Evolutionary conservation across 2,888 invertebrate genomes (phyloP).

Genomic region (Conistra vaccinii): DNA sequence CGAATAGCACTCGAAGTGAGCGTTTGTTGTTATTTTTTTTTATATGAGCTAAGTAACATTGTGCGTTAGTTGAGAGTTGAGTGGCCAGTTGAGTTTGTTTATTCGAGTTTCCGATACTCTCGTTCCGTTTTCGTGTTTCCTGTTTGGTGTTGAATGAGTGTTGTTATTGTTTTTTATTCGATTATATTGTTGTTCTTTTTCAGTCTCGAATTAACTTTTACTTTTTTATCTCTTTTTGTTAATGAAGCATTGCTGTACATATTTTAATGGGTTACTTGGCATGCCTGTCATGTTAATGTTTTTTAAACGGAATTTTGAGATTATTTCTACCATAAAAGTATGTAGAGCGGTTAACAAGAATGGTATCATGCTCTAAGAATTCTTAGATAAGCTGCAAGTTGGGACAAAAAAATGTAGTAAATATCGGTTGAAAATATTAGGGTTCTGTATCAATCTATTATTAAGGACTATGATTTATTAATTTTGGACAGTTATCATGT

Average conservation of each 20-base stretch:
- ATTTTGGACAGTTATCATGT: no score
- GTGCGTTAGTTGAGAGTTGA: conserved; percentile 78
- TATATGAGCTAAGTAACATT: conserved; percentile 78
- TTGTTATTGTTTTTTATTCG: conserved; percentile 65
- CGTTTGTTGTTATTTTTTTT: conserved; percentile 80
- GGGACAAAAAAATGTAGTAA: conserved; percentile 28
- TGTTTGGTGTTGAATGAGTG: conserved; percentile 68
- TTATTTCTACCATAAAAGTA: conserved; percentile 58
- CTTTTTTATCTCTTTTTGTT: conserved; percentile 37
- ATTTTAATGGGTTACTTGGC: conserved; percentile 42
- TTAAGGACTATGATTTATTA: no score
- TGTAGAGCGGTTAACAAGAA: conserved; percentile 56
- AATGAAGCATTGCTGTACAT: conserved; percentile 23
- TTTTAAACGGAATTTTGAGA: conserved; percentile 55
- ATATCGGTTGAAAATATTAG: conserved; percentile 19
- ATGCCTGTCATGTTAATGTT: conserved; percentile 44
- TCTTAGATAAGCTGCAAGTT: conserved; percentile 53
- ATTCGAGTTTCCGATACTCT: conserved; percentile 78
- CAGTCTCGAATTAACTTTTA: conserved; percentile 36
- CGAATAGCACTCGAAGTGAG: conserved; percentile 83
- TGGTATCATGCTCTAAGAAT: conserved; percentile 55
- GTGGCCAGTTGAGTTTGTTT: conserved; percentile 79
- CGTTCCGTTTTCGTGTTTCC: conserved; percentile 77
- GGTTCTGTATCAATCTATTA: conserved; percentile 46
- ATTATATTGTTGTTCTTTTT: conserved; percentile 58